Percentiles rank a stretch among this genome's conserved stretches.
phyloP scores from a whole-genome alignment of 2,113 vertebrate species.

The Elephantulus edwardii region DNA sequence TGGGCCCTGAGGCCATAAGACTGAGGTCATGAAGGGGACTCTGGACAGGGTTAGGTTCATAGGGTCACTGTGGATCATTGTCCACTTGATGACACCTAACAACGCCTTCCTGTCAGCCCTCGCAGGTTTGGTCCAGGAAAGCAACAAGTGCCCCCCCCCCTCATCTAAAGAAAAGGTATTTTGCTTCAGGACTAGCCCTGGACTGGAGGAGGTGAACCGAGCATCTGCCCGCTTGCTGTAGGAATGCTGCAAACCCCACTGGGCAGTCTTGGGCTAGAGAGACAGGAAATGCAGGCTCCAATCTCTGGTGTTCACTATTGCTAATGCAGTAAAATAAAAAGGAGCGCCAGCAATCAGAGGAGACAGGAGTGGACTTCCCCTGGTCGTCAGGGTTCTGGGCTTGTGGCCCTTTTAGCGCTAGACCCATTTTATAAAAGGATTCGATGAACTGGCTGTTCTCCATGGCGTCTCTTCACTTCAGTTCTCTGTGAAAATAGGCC shows the following conservation, averaged over 20 bases:
- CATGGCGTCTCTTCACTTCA: constrained; percentile 26
- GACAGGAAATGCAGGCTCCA: background rate
- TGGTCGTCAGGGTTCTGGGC: background rate
- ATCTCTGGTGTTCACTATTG: background rate
- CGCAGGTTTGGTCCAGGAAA: background rate
- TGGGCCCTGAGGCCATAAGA: too few relatives aligned
- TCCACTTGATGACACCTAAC: too few relatives aligned
- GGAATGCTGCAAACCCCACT: background rate
- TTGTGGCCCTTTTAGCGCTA: background rate
- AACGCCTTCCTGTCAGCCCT: too few relatives aligned
- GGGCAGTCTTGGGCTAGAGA: background rate
- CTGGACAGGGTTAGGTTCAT: too few relatives aligned
- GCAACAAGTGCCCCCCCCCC: constrained; percentile 58
- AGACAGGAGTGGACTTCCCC: background rate
- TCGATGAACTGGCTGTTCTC: constrained; percentile 20
- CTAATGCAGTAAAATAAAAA: background rate
- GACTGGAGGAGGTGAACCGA: background rate
- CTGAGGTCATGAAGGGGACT: too few relatives aligned
- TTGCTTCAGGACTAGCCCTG: background rate
- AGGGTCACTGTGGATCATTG: too few relatives aligned
- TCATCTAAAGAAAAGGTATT: background rate
- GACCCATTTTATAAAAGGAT: constrained; percentile 24
- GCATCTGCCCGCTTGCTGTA: background rate
- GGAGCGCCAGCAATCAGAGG: background rate
- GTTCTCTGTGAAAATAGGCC: constrained; percentile 56